Percentiles rank a stretch among this genome's conserved stretches.
Evolutionary conservation across 2,113 vertebrate species (phyloP).

Genomic region (Bagarius yarrelli): DNA sequence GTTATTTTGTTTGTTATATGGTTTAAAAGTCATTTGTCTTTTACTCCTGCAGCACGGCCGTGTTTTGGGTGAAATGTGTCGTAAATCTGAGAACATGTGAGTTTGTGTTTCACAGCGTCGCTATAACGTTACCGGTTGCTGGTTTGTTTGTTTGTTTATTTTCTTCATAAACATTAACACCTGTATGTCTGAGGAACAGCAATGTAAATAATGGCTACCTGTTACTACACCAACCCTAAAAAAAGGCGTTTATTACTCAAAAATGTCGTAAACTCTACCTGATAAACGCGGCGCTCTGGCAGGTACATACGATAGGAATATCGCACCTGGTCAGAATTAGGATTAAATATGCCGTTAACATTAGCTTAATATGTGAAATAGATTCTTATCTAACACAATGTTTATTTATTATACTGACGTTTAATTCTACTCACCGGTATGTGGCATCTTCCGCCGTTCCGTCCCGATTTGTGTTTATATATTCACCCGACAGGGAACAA

Average conservation of each 20-base stretch:
- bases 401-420: background rate
- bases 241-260: background rate
- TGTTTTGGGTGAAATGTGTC: background rate
- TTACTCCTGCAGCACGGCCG: background rate
- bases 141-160: background rate
- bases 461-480: conserved; percentile 1
- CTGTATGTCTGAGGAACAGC: background rate
- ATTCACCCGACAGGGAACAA: conserved; percentile 9
- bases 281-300: background rate
- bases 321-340: background rate
- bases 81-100: background rate
- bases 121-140: background rate
- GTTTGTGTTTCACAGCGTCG: background rate
- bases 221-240: background rate
- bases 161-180: background rate
- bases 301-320: background rate
- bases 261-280: background rate
- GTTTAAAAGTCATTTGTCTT: background rate
- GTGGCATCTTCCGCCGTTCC: conserved; percentile 34
- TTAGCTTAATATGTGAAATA: background rate
- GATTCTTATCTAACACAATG: background rate
- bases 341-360: background rate
- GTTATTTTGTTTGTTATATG: too few relatives aligned
- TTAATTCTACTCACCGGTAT: conserved; percentile 38
- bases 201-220: background rate